Conservation (phyloP, 1,140 invertebrate genomes). For the Mamestra configurata region DNA sequence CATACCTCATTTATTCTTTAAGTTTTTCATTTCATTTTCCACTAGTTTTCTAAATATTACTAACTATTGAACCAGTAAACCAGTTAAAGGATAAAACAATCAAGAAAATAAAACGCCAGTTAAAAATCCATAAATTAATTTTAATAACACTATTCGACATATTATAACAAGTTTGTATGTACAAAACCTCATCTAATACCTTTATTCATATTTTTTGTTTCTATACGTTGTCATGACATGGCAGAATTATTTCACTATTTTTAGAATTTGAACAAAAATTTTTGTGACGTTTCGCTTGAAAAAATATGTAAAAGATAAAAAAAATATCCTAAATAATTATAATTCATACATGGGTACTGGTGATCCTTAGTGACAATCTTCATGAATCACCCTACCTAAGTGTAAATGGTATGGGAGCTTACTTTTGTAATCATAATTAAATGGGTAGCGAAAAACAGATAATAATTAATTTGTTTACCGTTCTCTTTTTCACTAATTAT, state of each 20-base stretch:
- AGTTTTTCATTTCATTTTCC: too few species aligned
- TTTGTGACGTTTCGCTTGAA: not conserved
- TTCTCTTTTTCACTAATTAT: too few species aligned
- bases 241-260: constrained; percentile 48
- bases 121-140: constrained; percentile 86
- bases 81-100: not conserved
- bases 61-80: not conserved
- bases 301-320: not conserved
- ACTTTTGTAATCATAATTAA: too few species aligned
- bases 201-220: constrained; percentile 57
- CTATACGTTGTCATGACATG: constrained; percentile 51
- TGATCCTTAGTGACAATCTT: too few species aligned
- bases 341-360: too few species aligned
- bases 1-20: too few species aligned
- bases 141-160: constrained; percentile 85
- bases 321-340: too few species aligned
- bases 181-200: constrained; percentile 76
- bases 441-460: too few species aligned
- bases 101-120: constrained; percentile 64
- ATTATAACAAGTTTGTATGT: constrained; percentile 85
- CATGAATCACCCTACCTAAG: too few species aligned
- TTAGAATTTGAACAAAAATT: not conserved
- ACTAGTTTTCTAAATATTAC: too few species aligned
- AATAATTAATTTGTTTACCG: too few species aligned
- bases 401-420: too few species aligned